Percentiles rank a stretch among this genome's conserved stretches.
Conservation (phyloP, 2,888 invertebrate genomes). For the Drosophila picticornis region DNA sequence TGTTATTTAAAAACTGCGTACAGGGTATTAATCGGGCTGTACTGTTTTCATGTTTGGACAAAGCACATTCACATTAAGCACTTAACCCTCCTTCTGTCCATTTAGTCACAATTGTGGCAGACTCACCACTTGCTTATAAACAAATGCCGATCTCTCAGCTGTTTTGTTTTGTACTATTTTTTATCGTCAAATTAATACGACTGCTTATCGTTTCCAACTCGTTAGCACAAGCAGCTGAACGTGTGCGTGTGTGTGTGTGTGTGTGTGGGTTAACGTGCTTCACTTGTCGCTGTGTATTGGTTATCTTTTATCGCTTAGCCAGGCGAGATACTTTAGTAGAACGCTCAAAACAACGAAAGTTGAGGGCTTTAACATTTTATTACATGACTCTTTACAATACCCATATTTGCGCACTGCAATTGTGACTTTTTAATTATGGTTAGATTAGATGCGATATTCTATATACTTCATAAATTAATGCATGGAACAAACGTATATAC, state of each 20-base stretch:
- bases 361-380: conserved; percentile 42
- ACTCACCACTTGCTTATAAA: conserved; percentile 27
- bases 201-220: conserved; percentile 45
- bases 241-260: background rate
- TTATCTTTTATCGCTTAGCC: conserved; percentile 50
- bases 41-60: background rate
- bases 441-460: background rate
- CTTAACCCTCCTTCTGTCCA: too few species aligned
- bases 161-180: conserved; percentile 40
- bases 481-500: background rate
- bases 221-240: conserved; percentile 10
- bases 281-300: conserved; percentile 29
- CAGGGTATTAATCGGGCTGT: background rate
- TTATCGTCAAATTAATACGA: conserved; percentile 38
- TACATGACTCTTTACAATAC: conserved; percentile 34
- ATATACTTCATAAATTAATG: background rate
- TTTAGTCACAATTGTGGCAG: conserved; percentile 11
- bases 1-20: background rate
- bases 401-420: conserved; percentile 13
- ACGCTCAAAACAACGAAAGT: conserved; percentile 1
- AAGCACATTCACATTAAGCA: background rate
- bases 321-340: conserved; percentile 8
- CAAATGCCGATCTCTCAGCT: conserved; percentile 45
- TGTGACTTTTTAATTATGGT: conserved; percentile 22
- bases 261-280: background rate